Evolutionary conservation across 2,888 invertebrate species (phyloP), one percentile per base, ranked within the genome.

Genomic region (Ecliptopera silaceata): DNA sequence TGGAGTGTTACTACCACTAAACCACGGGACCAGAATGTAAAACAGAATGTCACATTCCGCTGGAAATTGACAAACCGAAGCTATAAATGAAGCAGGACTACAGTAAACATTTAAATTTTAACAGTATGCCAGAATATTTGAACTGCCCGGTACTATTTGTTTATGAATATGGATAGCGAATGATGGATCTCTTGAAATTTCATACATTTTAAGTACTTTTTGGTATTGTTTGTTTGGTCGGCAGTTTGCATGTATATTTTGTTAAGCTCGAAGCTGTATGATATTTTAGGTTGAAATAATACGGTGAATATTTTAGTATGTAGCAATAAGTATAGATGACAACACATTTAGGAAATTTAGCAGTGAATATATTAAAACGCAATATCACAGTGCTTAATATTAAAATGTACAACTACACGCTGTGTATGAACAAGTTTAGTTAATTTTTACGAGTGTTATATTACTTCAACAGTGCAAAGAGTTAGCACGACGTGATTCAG

Each of bases 401-500:
- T 36, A 15, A 15, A 5, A 36, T 15, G 3, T 36, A 8, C 10
- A 13, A 36, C 15, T 15, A 2, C 15, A 36, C 15, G 26, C 26
- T 8, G 36, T 8, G 15, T 15, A 34, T 13, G 13, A 13, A 13
- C 34, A 34, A 34, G 34, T 13, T 5, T 36, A 36, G 13, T 15
- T 15, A 36, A 26, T 8, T 26, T 49, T 42, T 34, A 36, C 31
- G 41, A 39, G 11, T 18, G 11, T 11, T 18, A 11, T 18, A 39
- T 36, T 36, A 13, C 34, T 15, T 38, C 10, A 41, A 13, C 11
- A 8, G 20, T 41, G 31, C 41, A 29, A 20, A 50, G 48, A 59
- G 60, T 63, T 64, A 59, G 70, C 69, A 69, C 26, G 10, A 26
- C 65, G 59, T 54, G 46, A 56, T 58, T 64, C 59, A 56, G 57